Conservation (phyloP, 1,140 invertebrate genomes). For the Scaptomyza hsui region DNA sequence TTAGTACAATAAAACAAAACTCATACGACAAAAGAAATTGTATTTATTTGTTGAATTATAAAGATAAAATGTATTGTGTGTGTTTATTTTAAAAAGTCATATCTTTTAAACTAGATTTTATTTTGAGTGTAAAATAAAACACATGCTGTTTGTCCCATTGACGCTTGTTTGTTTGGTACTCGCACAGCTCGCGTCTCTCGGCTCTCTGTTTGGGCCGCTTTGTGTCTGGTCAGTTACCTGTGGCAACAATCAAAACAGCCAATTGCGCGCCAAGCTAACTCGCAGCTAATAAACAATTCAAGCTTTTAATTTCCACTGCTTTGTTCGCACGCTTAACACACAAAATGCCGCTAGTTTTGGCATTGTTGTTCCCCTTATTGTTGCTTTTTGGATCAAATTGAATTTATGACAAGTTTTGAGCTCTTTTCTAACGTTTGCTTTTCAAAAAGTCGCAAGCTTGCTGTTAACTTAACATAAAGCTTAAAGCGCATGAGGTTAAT, state of each 20-base stretch:
- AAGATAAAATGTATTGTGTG: too few species aligned
- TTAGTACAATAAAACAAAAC: not conserved
- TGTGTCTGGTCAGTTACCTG: constrained; percentile 83
- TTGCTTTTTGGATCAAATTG: constrained; percentile 26
- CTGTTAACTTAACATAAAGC: constrained; percentile 16
- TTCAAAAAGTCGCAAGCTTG: constrained; percentile 13
- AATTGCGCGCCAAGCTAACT: constrained; percentile 62
- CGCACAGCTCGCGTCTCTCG: constrained; percentile 10
- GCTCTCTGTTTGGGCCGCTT: constrained; percentile 81
- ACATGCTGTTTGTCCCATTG: constrained; percentile 17
- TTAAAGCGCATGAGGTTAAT: constrained; percentile 17
- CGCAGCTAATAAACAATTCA: constrained; percentile 54
- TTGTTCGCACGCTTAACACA: constrained; percentile 14
- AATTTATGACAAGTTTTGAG: constrained; percentile 11
- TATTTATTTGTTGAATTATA: too few species aligned
- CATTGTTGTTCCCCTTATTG: constrained; percentile 33
- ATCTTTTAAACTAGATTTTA: too few species aligned
- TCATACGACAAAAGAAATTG: too few species aligned
- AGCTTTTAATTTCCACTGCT: constrained; percentile 30
- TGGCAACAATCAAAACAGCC: constrained; percentile 68
- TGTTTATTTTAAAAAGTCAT: too few species aligned
- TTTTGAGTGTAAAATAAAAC: not conserved
- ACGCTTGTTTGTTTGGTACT: constrained; percentile 52
- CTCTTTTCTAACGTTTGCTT: not conserved
- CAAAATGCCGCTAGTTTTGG: constrained; percentile 43